Evolutionary conservation across 1,140 invertebrate genomes (phyloP).

Genomic region (Amphibalanus amphitrite): DNA sequence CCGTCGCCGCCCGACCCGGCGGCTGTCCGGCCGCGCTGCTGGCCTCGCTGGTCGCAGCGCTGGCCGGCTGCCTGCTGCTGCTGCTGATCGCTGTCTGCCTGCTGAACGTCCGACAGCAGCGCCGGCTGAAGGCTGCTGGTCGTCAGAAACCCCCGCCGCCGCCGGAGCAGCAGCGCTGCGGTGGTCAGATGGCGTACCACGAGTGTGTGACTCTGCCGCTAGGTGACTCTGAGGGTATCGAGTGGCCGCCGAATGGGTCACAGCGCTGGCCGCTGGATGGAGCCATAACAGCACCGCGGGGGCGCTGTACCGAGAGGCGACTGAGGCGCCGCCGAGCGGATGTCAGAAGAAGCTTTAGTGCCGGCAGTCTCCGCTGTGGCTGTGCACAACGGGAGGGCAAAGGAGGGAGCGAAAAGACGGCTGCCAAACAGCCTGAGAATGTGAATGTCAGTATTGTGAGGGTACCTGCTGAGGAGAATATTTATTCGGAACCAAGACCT

Average conservation of each 20-base stretch:
- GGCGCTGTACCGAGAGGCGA: neutral
- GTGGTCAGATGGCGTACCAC: neutral
- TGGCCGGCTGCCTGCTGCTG: slow-evolving; percentile 1
- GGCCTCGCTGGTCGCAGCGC: neutral
- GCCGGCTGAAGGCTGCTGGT: neutral
- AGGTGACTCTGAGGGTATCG: neutral
- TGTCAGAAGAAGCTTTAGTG: neutral
- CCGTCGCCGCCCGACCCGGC: neutral
- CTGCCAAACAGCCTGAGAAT: neutral
- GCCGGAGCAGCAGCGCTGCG: neutral
- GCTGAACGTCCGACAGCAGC: neutral
- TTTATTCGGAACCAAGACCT: neutral
- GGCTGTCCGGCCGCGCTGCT: neutral
- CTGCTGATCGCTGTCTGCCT: neutral
- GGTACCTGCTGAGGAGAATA: neutral
- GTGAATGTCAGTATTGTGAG: neutral
- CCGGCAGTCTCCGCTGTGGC: neutral
- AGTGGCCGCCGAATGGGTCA: neutral
- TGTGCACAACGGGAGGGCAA: neutral
- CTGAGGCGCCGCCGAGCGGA: neutral
- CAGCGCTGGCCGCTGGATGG: neutral
- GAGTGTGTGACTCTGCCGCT: neutral
- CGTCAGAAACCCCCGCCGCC: neutral
- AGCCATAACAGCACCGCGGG: neutral
- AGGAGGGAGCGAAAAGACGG: too few relatives aligned